Evolutionary conservation across 2,888 invertebrate species (phyloP).

Genomic region (Oegoconia quadripuncta): DNA sequence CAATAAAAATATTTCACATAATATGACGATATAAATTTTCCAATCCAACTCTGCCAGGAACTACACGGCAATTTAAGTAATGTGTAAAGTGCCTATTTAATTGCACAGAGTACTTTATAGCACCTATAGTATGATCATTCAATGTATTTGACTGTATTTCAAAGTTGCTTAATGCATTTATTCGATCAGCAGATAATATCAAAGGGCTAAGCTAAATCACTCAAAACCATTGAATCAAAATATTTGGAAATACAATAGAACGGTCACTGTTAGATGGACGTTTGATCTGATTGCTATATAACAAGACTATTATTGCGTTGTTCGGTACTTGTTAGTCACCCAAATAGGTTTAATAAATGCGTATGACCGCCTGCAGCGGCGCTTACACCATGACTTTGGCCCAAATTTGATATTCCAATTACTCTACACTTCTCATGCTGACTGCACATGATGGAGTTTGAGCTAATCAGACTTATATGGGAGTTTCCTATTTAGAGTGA

Average conservation of each 20-base stretch:
- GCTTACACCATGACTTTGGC: too few species aligned
- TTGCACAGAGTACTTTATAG: too few species aligned
- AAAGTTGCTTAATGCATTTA: slow-evolving; percentile 1
- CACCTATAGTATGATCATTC: too few species aligned
- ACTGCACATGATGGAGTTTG: too few species aligned
- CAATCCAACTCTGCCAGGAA: too few species aligned
- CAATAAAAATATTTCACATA: too few species aligned
- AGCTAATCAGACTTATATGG: too few species aligned
- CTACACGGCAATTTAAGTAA: too few species aligned
- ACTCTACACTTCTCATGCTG: slow-evolving; percentile 5
- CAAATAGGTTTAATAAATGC: background rate
- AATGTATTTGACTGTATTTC: too few species aligned
- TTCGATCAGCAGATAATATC: slow-evolving; percentile 5
- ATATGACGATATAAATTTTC: too few species aligned
- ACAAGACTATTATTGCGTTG: background rate
- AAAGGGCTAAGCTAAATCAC: slow-evolving; percentile 8
- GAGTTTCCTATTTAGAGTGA: too few species aligned
- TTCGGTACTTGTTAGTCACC: background rate
- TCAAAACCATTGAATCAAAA: slow-evolving; percentile 12
- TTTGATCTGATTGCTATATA: slow-evolving; percentile 26
- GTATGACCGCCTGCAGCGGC: slow-evolving; percentile 5
- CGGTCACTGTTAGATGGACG: slow-evolving; percentile 14
- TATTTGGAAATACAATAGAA: slow-evolving; percentile 13
- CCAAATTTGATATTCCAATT: slow-evolving; percentile 5
- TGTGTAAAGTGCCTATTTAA: too few species aligned